A percentile compares a stretch with the other conserved stretches of the same genome.
phyloP scores from a whole-genome alignment of 2,113 vertebrate species.

The Python bivittatus region DNA sequence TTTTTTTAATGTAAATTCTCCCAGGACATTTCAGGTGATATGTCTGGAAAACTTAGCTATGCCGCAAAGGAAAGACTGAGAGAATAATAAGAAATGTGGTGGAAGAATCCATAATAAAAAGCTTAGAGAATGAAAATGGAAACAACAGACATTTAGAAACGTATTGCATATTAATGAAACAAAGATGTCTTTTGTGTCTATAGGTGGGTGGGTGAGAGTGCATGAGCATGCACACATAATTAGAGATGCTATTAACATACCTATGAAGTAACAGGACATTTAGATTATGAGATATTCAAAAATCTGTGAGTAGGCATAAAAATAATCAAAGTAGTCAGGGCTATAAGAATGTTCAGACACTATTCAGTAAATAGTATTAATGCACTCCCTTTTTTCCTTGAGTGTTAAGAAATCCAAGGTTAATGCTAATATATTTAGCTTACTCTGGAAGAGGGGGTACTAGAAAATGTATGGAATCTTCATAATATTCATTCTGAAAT shows the following conservation, averaged over 20 bases:
- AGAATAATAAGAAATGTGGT: slow-evolving; percentile 81
- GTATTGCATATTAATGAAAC: slow-evolving; percentile 57
- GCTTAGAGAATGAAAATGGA: slow-evolving; percentile 78
- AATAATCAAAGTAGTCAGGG: slow-evolving; percentile 18
- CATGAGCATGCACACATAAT: not conserved
- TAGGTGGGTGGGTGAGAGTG: slow-evolving; percentile 10
- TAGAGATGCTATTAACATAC: slow-evolving; percentile 18
- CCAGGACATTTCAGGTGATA: slow-evolving; percentile 76
- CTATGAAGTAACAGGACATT: not conserved
- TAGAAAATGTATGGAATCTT: not conserved
- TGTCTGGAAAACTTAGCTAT: slow-evolving; percentile 76
- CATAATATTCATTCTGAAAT: not conserved
- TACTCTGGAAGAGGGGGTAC: not conserved
- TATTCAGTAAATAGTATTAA: slow-evolving; percentile 25
- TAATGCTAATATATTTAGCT: not conserved
- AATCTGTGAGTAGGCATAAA: not conserved
- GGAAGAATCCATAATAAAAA: slow-evolving; percentile 79
- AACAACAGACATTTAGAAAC: slow-evolving; percentile 76
- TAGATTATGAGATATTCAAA: not conserved
- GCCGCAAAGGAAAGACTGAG: slow-evolving; percentile 67
- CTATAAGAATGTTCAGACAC: slow-evolving; percentile 30
- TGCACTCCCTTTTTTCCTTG: not conserved
- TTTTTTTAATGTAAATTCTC: slow-evolving; percentile 75
- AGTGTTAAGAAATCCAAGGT: not conserved
- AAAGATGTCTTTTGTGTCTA: slow-evolving; percentile 36